phyloP scores from a whole-genome alignment of 2,113 vertebrate genomes.

The Antigone vipio region DNA sequence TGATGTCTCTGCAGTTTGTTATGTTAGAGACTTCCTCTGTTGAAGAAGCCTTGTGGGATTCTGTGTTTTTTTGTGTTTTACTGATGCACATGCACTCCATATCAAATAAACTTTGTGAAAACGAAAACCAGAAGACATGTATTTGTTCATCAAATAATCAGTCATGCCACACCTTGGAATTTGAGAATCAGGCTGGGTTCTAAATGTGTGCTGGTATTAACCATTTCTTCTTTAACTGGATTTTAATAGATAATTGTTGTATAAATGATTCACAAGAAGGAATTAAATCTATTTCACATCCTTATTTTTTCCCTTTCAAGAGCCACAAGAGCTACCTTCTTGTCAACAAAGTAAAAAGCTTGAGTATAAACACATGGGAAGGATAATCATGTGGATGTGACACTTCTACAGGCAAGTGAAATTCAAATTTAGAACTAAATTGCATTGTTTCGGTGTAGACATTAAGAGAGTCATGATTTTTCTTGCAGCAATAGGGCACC shows the following conservation, averaged over 20 bases:
- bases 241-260: neutral
- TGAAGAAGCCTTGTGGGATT: neutral
- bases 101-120: neutral
- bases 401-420: neutral
- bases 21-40: neutral
- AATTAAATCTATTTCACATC: neutral
- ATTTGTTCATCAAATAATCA: neutral
- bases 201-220: neutral
- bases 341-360: neutral
- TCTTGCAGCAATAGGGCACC: neutral
- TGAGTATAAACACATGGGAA: neutral
- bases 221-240: neutral
- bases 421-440: neutral
- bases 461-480: neutral
- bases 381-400: neutral
- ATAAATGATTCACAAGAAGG: neutral
- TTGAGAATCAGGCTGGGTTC: neutral
- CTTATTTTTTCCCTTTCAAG: neutral
- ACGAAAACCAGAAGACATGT: neutral
- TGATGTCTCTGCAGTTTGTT: neutral
- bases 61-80: neutral
- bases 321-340: neutral
- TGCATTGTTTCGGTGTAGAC: neutral
- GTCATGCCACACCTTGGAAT: neutral
- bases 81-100: neutral